These are phyloP conservation scores for Asteroscopus sphinx DNA, from an alignment of 2,888 invertebrate genomes.

Conservation along the genomic window DNA sequence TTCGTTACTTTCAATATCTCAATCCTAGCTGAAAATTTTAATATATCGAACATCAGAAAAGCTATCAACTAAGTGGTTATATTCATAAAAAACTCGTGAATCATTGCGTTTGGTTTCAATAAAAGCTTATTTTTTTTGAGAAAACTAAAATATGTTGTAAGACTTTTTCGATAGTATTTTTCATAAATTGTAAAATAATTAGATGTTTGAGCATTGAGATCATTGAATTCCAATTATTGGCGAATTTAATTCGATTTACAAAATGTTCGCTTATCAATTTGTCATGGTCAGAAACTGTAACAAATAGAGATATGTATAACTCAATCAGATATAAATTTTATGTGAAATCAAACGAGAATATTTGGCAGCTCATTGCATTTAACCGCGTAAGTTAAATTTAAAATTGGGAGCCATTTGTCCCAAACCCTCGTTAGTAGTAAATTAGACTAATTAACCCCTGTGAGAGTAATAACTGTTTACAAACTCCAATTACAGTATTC, in stretches of 20 bases:
- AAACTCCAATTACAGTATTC: constrained; percentile 65
- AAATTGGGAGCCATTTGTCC: constrained; percentile 55
- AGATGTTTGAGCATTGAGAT: constrained; percentile 9
- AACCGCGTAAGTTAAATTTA: constrained; percentile 41
- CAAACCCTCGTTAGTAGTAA: constrained; percentile 63
- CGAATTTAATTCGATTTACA: constrained; percentile 17
- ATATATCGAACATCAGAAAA: constrained; percentile 16
- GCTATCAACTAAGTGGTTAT: constrained; percentile 21
- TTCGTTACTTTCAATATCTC: constrained; percentile 25
- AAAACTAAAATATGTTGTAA: background rate
- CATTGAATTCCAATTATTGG: constrained; percentile 6
- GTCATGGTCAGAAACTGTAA: constrained; percentile 10
- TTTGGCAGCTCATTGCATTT: constrained; percentile 30
- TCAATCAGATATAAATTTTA: constrained; percentile 36
- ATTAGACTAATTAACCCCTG: constrained; percentile 70
- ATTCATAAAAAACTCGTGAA: constrained; percentile 24
- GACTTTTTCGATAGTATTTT: background rate
- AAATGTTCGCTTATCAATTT: constrained; percentile 30
- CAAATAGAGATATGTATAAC: constrained; percentile 26
- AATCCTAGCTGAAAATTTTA: constrained; percentile 18
- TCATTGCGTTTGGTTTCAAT: constrained; percentile 1
- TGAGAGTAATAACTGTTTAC: constrained; percentile 73
- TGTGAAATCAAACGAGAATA: constrained; percentile 34
- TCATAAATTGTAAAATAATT: background rate
- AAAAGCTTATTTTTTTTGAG: constrained; percentile 2